phyloP scores from a whole-genome alignment of 2,797 vertebrate genomes.

The Cynodonichthys magdalenae region DNA sequence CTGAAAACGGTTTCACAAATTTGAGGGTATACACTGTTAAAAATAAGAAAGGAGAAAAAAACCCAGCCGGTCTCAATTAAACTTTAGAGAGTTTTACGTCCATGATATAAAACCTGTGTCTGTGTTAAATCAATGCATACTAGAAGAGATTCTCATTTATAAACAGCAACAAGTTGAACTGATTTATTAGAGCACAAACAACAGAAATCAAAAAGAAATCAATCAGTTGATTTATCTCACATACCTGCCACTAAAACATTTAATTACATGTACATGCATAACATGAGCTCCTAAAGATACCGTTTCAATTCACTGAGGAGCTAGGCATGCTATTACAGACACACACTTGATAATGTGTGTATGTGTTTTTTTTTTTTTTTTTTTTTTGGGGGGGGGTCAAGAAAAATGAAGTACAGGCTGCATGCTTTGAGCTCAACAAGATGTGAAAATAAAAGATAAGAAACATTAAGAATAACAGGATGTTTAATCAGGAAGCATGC shows the following conservation, averaged over 20 bases:
- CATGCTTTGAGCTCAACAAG: conserved; percentile 46
- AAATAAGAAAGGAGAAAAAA: conserved; percentile 3
- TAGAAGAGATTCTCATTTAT: neutral
- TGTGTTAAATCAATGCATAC: neutral
- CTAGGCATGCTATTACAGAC: neutral
- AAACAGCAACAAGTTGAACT: conserved; percentile 6
- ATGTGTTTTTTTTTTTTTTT: too few relatives aligned
- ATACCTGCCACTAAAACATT: neutral
- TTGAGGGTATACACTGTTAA: conserved; percentile 24
- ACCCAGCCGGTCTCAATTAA: neutral
- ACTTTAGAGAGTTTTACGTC: neutral
- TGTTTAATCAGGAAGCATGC: conserved; percentile 65
- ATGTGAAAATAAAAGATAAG: conserved; percentile 73
- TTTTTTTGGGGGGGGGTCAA: conserved; percentile 12
- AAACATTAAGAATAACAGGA: conserved; percentile 72
- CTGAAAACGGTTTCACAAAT: conserved; percentile 58
- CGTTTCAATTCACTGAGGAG: conserved; percentile 19
- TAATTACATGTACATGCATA: neutral
- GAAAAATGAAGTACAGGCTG: conserved; percentile 64
- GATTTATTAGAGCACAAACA: conserved; percentile 37
- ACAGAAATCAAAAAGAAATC: conserved; percentile 24
- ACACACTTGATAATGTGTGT: conserved; percentile 29
- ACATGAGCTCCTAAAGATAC: neutral
- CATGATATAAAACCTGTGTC: neutral
- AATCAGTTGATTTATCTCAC: conserved; percentile 18